Evolutionary conservation across 2,888 invertebrate species (phyloP), one percentile per base, ranked within the genome.

Genomic region (Clanis bilineata): DNA sequence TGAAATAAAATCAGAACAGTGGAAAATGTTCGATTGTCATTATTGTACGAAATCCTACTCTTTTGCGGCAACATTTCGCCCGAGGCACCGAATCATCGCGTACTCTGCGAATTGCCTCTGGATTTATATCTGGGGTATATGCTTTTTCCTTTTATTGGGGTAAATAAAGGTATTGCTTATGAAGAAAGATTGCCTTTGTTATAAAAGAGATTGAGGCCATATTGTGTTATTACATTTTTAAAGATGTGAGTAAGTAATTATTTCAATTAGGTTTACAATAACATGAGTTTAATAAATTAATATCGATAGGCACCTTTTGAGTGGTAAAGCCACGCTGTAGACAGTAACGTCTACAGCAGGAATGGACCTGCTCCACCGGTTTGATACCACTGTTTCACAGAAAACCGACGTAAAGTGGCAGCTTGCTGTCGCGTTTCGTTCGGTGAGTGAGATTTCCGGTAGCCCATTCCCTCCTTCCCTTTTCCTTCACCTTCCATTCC

Each of bases 21-120:
- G 28, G 25, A 3, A 28, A 28, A 28, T 10, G 4, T 28, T 51
- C 51, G 32, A 32, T 51, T 51, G 47, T 41, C n/a, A 39, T 15
- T 54, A 68, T 60, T 28, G 22, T 44, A 61, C 58, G 59, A 51
- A 39, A 12, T 2, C n/a, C 18, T 57, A 64, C 57, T 58, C 9
- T 47, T 59, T 65, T 61, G 44, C 44, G 41, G 21, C 3, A 10
- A 32, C 18, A 18, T 32, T 45, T 45, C n/a, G 51, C 51, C 51
- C 9, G 15, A 28, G 32, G 51, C 51, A 10, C 32, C 28, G 28
- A 25, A 25, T 32, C 51, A 28, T 32, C 28, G 9, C n/a, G 25
- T 45, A 23, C 45, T 45, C 10, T 22, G 21, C n/a, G 51, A 51
- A 32, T 51, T 51, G 51, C 28, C 18, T 28, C 32, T 32, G 51